These are phyloP conservation scores for Helicoverpa armigera DNA, from an alignment of 1,140 invertebrate species.

Conservation along the genomic window DNA sequence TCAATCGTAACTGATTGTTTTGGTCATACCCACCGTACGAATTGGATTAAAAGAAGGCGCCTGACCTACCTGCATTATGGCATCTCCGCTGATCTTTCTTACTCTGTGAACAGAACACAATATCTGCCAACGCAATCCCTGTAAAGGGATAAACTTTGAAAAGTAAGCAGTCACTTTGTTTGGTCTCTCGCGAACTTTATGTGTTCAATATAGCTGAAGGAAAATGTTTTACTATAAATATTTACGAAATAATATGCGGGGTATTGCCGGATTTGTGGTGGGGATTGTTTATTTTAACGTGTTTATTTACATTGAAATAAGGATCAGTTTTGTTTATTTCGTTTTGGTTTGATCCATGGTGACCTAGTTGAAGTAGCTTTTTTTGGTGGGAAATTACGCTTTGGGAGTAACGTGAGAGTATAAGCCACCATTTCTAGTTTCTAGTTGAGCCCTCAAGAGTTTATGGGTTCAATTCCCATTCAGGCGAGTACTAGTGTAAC, in stretches of 20 bases:
- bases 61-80: no score
- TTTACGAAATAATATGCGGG: conserved; percentile 21
- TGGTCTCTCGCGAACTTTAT: conserved; percentile 7
- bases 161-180: conserved; percentile 40
- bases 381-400: no score
- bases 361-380: no score
- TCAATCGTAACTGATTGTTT: no score
- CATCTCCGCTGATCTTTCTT: no score
- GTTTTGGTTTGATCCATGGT: not conserved
- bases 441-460: no score
- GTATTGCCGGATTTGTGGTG: conserved; percentile 13
- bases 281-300: not conserved
- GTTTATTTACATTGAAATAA: conserved; percentile 1
- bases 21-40: no score
- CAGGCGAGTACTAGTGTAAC: no score
- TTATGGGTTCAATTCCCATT: no score
- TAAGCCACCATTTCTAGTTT: no score
- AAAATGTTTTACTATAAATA: conserved; percentile 35
- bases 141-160: conserved; percentile 39
- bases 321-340: not conserved
- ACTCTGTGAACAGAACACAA: not conserved
- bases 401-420: no score
- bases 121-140: conserved; percentile 28
- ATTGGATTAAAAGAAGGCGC: no score
- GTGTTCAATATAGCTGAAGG: conserved; percentile 31